Base-by-base conservation (phyloP, 2,888 invertebrate genomes). In the Eurytoma adleriae region DNA sequence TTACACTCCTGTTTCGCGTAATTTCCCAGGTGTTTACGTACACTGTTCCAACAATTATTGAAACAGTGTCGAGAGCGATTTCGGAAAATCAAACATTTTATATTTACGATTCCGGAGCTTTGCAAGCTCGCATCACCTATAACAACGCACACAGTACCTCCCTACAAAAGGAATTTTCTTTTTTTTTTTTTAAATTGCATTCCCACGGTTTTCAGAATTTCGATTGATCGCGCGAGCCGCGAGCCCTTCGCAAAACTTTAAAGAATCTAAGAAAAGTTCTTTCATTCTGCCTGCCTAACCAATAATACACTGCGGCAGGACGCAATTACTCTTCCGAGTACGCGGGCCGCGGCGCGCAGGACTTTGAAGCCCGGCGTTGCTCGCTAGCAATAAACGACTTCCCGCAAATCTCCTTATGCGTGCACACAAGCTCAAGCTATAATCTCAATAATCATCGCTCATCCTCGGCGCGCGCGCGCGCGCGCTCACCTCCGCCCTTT, bases 401-500 rank as follows among this genome's bases (percentile, higher is more conserved):
- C 78, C 81, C 72, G 61, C 72, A 81, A 81, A 80, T 72, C 72
- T 71, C 67, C 66, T 27, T 61, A 40, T 84, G 84, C 82, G 83
- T 72, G 27, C 16, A 75, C 73, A 73, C 62, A 79, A 80, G 69
- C 62, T 75, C 50, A 16, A 59, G 79, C 84, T 85, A 84, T 87
- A 88, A 86, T 88, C 87, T 87, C 85, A 87, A 89, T 87, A 88
- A 89, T 88, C 88, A 89, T 87, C 86, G 86, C 85, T 86, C 86
- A 79, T 69, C 52, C 71, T 66, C 61, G 24, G 20, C 48, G 48
- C 40, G 71, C 76, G 67, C 83, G 83, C 82, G 20, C 48, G 48
- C 40, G 71, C 76, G 67, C 83, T 84, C 82, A 84, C 84, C 85
- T 85, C 83, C 85, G 84, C 84, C 84, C 84, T 83, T 84, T 84